A percentile compares a stretch with the other conserved stretches of the same genome.
These are phyloP conservation scores for Trachelus stipa DNA, from an alignment of 2,888 invertebrate species.

Conservation along the genomic window DNA sequence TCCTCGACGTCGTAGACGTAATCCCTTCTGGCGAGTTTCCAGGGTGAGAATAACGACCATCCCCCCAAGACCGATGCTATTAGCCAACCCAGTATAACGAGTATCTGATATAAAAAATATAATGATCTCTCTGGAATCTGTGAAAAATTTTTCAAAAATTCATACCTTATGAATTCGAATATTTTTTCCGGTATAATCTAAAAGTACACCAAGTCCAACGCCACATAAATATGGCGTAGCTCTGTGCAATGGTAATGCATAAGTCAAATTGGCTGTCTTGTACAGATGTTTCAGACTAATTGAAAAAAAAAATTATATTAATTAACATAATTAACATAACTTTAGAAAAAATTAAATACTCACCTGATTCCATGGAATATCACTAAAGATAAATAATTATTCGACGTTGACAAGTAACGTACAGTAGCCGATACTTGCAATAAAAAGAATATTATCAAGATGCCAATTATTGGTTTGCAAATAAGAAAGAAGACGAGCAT, in stretches of 20 bases:
- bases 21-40: slow-evolving; percentile 70
- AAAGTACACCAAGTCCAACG: slow-evolving; percentile 72
- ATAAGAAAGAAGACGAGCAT: slow-evolving; percentile 75
- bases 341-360: slow-evolving; percentile 39
- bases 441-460: slow-evolving; percentile 70
- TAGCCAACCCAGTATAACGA: slow-evolving; percentile 71
- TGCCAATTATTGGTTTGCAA: slow-evolving; percentile 70
- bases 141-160: slow-evolving; percentile 13
- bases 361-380: slow-evolving; percentile 80
- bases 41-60: slow-evolving; percentile 74
- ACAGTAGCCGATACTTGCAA: slow-evolving; percentile 73
- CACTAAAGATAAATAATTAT: slow-evolving; percentile 74
- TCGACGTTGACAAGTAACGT: slow-evolving; percentile 72
- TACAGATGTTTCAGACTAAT: slow-evolving; percentile 76
- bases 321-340: slow-evolving; percentile 14
- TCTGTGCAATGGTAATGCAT: slow-evolving; percentile 73
- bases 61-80: slow-evolving; percentile 65
- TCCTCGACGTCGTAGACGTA: slow-evolving; percentile 73
- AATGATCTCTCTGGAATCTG: neutral
- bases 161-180: slow-evolving; percentile 63
- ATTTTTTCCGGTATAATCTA: slow-evolving; percentile 67
- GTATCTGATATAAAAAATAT: slow-evolving; percentile 60
- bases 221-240: slow-evolving; percentile 77
- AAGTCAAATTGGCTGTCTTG: slow-evolving; percentile 75
- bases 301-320: slow-evolving; percentile 38